phyloP scores from a whole-genome alignment of 2,113 vertebrate genomes.

The Sebastes fasciatus region DNA sequence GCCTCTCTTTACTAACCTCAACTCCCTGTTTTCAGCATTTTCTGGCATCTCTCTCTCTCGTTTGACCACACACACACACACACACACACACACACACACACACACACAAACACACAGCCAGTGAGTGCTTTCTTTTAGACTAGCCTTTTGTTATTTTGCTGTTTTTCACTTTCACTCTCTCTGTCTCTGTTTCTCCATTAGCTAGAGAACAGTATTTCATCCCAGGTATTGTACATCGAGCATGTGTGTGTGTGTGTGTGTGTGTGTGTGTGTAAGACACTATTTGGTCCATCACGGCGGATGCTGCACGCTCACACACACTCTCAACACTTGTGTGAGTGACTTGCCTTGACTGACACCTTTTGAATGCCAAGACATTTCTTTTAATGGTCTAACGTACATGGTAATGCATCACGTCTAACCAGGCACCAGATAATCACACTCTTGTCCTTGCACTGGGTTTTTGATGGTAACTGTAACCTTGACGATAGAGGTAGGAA shows the following conservation, averaged over 20 bases:
- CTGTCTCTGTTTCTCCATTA: conserved; percentile 87
- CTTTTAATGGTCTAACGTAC: conserved; percentile 24
- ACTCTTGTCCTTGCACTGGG: conserved; percentile 29
- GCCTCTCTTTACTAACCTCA: conserved; percentile 69
- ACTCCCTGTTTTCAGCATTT: conserved; percentile 26
- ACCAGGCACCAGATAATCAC: conserved; percentile 40
- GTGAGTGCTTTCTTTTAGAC: conserved; percentile 2
- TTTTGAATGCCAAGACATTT: conserved; percentile 34
- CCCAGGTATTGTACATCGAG: conserved; percentile 92
- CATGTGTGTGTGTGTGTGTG: conserved; percentile 53
- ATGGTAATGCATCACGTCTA: conserved; percentile 26
- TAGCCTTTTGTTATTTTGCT: conserved; percentile 79
- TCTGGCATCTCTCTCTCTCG: conserved; percentile 1
- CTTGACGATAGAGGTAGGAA: conserved; percentile 10
- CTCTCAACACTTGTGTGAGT: conserved; percentile 27
- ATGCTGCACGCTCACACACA: conserved; percentile 36
- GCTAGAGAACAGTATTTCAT: conserved; percentile 99
- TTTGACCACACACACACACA: conserved; percentile 11
- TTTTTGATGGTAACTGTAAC: conserved; percentile 17
- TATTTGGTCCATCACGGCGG: conserved; percentile 21
- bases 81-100: conserved; percentile 11
- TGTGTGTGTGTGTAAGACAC: conserved; percentile 19
- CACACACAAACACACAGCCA: conserved; percentile 24
- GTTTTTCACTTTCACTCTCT: conserved; percentile 83
- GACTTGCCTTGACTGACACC: conserved; percentile 57